Conservation (phyloP, 2,888 invertebrate species). For the Tridacna gigas region DNA sequence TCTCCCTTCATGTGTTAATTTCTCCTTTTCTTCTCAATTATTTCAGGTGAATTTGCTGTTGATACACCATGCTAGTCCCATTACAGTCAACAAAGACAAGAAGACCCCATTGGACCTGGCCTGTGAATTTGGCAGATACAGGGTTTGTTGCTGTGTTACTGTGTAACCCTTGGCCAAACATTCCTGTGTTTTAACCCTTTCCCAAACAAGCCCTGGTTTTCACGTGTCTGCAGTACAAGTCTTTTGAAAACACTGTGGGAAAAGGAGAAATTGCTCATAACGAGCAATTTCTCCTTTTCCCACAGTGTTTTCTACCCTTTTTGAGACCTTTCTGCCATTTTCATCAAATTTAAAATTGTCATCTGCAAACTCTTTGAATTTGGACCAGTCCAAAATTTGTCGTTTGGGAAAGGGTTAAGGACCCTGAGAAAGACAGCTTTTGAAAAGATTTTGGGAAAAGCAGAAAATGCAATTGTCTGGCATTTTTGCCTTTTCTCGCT, state of each 20-base stretch:
- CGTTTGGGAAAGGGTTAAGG: too few relatives aligned
- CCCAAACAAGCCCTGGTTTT: too few relatives aligned
- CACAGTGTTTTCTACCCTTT: neutral
- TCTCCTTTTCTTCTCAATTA: neutral
- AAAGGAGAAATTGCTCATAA: neutral
- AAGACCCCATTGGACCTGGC: conserved; percentile 86
- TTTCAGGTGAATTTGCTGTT: conserved; percentile 85
- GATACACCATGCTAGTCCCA: conserved; percentile 84
- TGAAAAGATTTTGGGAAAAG: too few relatives aligned
- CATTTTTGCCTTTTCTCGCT: too few relatives aligned
- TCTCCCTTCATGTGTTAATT: neutral
- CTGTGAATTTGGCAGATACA: conserved; percentile 85
- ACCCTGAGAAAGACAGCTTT: too few relatives aligned
- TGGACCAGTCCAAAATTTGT: too few relatives aligned
- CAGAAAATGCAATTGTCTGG: too few relatives aligned
- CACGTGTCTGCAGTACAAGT: neutral
- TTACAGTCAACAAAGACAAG: conserved; percentile 83
- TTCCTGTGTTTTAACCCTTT: neutral
- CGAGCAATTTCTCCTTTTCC: neutral
- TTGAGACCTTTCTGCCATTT: too few relatives aligned
- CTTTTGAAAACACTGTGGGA: neutral
- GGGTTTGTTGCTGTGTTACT: conserved; percentile 72
- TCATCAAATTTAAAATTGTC: too few relatives aligned
- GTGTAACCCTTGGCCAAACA: neutral
- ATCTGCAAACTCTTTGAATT: too few relatives aligned